A percentile compares a stretch with the other conserved stretches of the same genome.
These are phyloP conservation scores for Exaiptasia diaphana DNA, from an alignment of 64 coral and sea anemone genomes.

Conservation along the genomic window DNA sequence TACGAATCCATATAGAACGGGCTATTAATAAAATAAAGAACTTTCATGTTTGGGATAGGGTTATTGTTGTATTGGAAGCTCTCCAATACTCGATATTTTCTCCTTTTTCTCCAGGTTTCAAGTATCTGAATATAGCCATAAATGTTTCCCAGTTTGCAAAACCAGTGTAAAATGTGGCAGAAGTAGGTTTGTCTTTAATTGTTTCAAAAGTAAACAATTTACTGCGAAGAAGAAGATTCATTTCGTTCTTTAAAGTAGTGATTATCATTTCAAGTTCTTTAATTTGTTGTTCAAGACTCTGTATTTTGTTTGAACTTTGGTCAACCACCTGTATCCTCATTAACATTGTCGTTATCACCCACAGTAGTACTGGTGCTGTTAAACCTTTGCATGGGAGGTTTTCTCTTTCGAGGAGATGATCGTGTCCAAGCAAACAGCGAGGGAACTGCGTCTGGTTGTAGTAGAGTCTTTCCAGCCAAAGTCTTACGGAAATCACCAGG, in stretches of 20 bases:
- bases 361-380: neutral
- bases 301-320: no score
- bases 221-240: neutral
- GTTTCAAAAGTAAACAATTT: constrained; percentile 24
- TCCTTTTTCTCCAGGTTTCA: no score
- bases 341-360: neutral
- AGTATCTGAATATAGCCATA: constrained; percentile 9
- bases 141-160: constrained; percentile 29
- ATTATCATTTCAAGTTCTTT: neutral
- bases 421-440: constrained; percentile 11
- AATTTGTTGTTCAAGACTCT: neutral
- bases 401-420: constrained; percentile 2
- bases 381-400: neutral
- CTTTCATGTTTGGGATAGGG: neutral
- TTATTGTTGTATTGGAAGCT: no score
- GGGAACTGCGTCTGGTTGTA: neutral
- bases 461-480: neutral
- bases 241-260: neutral
- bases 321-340: no score
- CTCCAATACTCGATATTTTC: constrained; percentile 28
- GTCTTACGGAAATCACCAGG: constrained; percentile 4
- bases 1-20: neutral
- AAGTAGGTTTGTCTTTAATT: constrained; percentile 5
- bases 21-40: constrained; percentile 28
- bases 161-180: constrained; percentile 31